Evolutionary conservation across 2,888 invertebrate species (phyloP).

Genomic region (Acleris cristana): DNA sequence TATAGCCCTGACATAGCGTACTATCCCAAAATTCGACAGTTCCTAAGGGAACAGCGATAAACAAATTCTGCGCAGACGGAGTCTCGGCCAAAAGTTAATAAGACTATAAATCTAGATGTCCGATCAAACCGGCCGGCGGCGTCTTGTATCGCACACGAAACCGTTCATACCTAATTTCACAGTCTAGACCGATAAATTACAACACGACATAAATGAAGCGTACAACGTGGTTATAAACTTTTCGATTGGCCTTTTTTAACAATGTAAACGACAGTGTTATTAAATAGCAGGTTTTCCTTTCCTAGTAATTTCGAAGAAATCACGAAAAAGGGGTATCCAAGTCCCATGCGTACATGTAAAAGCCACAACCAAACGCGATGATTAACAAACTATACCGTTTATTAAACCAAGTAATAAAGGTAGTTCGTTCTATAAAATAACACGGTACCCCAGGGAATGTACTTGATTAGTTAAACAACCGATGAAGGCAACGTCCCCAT

Average conservation of each 20-base stretch:
- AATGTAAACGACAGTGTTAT: background rate
- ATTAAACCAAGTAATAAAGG: background rate
- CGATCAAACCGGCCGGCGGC: slow-evolving; percentile 2
- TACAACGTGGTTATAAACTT: slow-evolving; percentile 21
- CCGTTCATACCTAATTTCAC: slow-evolving; percentile 19
- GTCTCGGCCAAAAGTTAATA: background rate
- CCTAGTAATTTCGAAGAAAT: no score
- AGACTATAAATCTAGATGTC: background rate
- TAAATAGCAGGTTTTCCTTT: no score
- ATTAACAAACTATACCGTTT: no score
- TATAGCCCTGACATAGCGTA: no score
- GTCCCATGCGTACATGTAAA: no score
- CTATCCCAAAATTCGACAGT: no score
- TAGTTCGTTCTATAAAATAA: slow-evolving; percentile 14
- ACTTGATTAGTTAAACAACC: slow-evolving; percentile 26
- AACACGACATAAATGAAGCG: slow-evolving; percentile 18
- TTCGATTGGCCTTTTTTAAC: slow-evolving; percentile 10
- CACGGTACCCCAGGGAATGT: slow-evolving; percentile 16
- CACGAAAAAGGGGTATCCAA: no score
- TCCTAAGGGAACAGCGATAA: no score
- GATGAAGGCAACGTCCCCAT: slow-evolving; percentile 20
- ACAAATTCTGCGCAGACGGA: no score
- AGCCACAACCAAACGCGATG: no score
- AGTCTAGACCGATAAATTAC: slow-evolving; percentile 37
- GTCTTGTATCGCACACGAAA: slow-evolving; percentile 7